Evolutionary conservation across 2,888 invertebrate species (phyloP).

Genomic region (Chalcosyrphus nemorum): DNA sequence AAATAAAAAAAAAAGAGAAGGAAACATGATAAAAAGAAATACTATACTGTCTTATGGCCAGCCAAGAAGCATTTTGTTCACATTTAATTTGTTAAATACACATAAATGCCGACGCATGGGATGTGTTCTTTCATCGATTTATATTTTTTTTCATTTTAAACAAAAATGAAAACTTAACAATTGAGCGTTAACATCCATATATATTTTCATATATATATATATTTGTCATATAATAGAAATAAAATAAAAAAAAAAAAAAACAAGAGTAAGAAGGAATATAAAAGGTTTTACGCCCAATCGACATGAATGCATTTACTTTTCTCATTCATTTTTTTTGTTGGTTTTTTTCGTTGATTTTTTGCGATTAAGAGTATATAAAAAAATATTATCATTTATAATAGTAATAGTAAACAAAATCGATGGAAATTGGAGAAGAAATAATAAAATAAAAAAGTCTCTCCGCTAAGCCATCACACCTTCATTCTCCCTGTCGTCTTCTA

Average conservation of each 20-base stretch:
- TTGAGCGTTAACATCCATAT: constrained; percentile 7
- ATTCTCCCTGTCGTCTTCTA: constrained; percentile 12
- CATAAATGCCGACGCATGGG: constrained; percentile 30
- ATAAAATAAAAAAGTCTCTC: background rate
- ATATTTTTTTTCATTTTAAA: constrained; percentile 17
- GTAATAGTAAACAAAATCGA: constrained; percentile 40
- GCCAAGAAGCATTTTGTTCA: constrained; percentile 12
- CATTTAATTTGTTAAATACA: constrained; percentile 16
- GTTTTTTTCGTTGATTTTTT: constrained; percentile 14
- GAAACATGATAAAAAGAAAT: background rate
- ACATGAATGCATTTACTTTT: constrained; percentile 1
- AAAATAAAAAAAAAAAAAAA: constrained; percentile 12
- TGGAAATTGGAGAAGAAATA: constrained; percentile 27
- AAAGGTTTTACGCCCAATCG: background rate
- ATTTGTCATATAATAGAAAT: constrained; percentile 43
- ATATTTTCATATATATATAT: constrained; percentile 25
- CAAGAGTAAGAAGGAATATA: background rate
- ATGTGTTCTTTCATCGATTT: constrained; percentile 22
- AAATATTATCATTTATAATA: constrained; percentile 26
- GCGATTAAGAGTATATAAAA: constrained; percentile 42
- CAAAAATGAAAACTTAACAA: constrained; percentile 30
- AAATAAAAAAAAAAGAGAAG: background rate
- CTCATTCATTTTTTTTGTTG: constrained; percentile 1
- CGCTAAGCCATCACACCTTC: background rate
- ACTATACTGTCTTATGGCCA: constrained; percentile 22